Percentiles rank a stretch among this genome's conserved stretches.
Conservation (phyloP, 2,797 vertebrate genomes). For the Ctenochaetus hawaiiensis region DNA sequence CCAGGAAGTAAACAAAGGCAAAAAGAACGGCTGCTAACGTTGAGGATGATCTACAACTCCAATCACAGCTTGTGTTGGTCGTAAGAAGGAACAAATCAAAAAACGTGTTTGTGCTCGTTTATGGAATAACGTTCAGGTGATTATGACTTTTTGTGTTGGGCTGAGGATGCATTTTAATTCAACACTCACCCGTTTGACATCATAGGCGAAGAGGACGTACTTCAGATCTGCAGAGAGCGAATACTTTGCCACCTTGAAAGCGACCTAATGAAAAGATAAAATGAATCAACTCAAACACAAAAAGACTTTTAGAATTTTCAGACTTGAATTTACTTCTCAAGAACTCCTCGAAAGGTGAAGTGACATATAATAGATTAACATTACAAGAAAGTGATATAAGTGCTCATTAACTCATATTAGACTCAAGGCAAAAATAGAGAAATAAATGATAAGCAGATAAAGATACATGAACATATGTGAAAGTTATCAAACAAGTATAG, state of each 20-base stretch:
- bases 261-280: slow-evolving; percentile 79
- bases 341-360: no score
- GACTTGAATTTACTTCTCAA: no score
- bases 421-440: no score
- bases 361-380: no score
- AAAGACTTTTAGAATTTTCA: neutral
- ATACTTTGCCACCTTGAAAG: slow-evolving; percentile 94
- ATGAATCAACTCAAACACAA: neutral
- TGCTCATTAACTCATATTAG: no score
- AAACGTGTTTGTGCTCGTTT: neutral
- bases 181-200: slow-evolving; percentile 91
- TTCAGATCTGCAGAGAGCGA: slow-evolving; percentile 94
- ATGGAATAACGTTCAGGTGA: neutral
- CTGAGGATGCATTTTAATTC: neutral
- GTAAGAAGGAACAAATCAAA: neutral
- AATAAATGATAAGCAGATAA: no score
- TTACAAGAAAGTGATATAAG: no score
- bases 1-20: slow-evolving; percentile 42
- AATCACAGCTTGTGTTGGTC: slow-evolving; percentile 12
- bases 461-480: no score
- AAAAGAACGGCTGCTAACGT: neutral
- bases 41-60: slow-evolving; percentile 14
- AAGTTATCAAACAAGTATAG: no score
- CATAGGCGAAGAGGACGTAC: slow-evolving; percentile 94
- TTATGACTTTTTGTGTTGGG: neutral